Percentiles rank a stretch among this genome's conserved stretches.
phyloP scores from a whole-genome alignment of 2,797 vertebrate species.

The Pterois miles region DNA sequence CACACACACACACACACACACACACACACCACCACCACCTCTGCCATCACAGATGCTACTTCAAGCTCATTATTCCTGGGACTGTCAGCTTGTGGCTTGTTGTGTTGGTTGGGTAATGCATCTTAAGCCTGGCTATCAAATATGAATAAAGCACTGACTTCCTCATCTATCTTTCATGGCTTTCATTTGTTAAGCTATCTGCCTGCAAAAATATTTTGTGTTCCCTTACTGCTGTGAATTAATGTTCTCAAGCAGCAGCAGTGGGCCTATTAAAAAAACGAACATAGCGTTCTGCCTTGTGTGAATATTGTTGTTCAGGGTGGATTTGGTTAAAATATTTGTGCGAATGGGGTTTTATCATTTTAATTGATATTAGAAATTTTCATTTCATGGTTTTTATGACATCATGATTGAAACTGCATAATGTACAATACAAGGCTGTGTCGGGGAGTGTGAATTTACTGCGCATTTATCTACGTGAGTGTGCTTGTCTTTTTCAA shows the following conservation, averaged over 20 bases:
- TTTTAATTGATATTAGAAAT: conserved; percentile 28
- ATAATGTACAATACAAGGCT: not conserved
- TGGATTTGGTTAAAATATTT: conserved; percentile 8
- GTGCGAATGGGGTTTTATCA: conserved; percentile 7
- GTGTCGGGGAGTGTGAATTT: conserved; percentile 7
- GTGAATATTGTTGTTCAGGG: conserved; percentile 23
- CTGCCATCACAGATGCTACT: conserved; percentile 70
- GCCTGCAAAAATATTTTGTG: conserved; percentile 68
- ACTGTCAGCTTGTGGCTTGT: conserved; percentile 57
- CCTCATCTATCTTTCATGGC: conserved; percentile 79
- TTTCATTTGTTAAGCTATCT: conserved; percentile 78
- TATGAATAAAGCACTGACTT: conserved; percentile 78
- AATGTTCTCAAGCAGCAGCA: conserved; percentile 45
- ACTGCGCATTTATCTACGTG: not conserved
- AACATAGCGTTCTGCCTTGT: conserved; percentile 22
- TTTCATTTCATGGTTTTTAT: conserved; percentile 31
- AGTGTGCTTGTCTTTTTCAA: conserved; percentile 16
- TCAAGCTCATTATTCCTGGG: conserved; percentile 74
- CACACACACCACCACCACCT: conserved; percentile 32
- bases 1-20: conserved; percentile 19
- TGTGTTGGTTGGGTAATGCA: conserved; percentile 74
- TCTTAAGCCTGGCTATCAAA: conserved; percentile 78
- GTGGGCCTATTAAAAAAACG: conserved; percentile 42
- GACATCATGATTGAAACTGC: conserved; percentile 6
- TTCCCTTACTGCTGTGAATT: conserved; percentile 54